These are phyloP conservation scores for Arctocebus calabarensis DNA, from an alignment of 2,797 vertebrate genomes.

Conservation along the genomic window DNA sequence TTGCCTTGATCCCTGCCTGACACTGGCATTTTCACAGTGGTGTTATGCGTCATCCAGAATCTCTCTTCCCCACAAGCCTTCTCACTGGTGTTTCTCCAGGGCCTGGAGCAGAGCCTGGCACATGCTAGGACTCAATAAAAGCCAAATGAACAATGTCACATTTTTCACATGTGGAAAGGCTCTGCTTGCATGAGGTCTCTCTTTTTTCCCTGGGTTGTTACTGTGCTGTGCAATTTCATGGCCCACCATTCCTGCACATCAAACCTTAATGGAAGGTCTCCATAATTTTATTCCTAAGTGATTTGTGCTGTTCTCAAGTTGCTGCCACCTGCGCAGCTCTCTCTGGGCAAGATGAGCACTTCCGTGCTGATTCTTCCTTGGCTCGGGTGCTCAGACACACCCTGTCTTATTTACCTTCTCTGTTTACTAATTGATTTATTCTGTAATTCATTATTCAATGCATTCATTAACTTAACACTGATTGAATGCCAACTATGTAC, in stretches of 20 bases:
- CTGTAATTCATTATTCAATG: not conserved
- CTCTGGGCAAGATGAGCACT: not conserved
- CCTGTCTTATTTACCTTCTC: not conserved
- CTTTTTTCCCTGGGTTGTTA: not conserved
- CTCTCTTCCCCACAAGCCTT: not conserved
- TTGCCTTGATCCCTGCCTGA: not conserved
- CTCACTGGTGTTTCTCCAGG: rapidly evolving
- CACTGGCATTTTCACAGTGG: not conserved
- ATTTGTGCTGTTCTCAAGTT: not conserved
- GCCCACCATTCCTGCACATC: too few relatives aligned
- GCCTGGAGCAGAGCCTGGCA: not conserved
- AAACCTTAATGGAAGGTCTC: too few relatives aligned
- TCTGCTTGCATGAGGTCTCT: not conserved
- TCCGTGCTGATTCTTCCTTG: not conserved
- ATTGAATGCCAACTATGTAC: not conserved
- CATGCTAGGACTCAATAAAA: rapidly evolving
- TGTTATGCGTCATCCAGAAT: rapidly evolving
- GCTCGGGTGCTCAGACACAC: not conserved
- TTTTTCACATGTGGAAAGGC: not conserved
- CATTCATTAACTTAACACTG: not conserved
- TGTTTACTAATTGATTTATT: not conserved
- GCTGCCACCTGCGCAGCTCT: rapidly evolving
- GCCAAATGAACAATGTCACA: not conserved
- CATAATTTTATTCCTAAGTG: rapidly evolving
- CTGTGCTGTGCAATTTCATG: not conserved